Conservation (phyloP, 1,140 invertebrate genomes). For the Eubasilissa regina region DNA sequence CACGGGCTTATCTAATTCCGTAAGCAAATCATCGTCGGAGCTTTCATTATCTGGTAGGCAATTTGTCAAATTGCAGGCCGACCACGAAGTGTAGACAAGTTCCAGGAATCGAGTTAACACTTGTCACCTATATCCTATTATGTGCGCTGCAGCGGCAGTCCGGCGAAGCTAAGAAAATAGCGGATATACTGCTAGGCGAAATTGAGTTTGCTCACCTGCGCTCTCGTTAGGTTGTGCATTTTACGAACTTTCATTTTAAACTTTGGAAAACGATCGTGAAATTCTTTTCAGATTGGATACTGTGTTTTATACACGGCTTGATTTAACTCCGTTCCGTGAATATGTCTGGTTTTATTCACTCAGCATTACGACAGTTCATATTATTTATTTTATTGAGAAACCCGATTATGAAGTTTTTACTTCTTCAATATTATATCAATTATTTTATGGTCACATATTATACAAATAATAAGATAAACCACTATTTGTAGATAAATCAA, state of each 20-base stretch:
- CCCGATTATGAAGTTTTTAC: too few species aligned
- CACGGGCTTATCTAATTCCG: conserved; percentile 49
- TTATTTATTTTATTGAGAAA: too few species aligned
- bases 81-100: not conserved
- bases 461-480: too few species aligned
- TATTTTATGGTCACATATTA: too few species aligned
- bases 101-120: conserved; percentile 50
- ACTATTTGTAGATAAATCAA: too few species aligned
- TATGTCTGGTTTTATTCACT: too few species aligned
- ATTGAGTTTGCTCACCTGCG: not conserved
- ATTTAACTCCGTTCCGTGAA: too few species aligned
- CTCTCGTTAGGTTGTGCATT: not conserved
- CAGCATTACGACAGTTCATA: too few species aligned
- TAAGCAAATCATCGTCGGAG: conserved; percentile 54
- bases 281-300: not conserved
- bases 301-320: too few species aligned
- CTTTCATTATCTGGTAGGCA: conserved; percentile 52
- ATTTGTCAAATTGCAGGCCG: conserved; percentile 48
- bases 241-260: not conserved
- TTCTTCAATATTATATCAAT: too few species aligned
- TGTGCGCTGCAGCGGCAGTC: not conserved
- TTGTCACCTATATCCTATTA: conserved; percentile 47
- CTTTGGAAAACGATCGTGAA: not conserved
- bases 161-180: not conserved
- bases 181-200: not conserved